Evolutionary conservation across 2,888 invertebrate species (phyloP).

Genomic region (Allacma fusca): DNA sequence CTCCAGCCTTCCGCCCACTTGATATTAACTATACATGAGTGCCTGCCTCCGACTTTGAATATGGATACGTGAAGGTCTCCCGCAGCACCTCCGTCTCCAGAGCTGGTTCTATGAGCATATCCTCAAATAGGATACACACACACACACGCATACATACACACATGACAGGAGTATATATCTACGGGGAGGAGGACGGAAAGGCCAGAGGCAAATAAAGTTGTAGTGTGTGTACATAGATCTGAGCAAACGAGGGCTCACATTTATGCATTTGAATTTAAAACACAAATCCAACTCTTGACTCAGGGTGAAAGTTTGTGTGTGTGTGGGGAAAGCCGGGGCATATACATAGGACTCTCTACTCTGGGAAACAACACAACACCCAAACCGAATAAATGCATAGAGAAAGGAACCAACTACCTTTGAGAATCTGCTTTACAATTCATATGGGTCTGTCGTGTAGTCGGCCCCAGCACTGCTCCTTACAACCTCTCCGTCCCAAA

Average conservation of each 20-base stretch:
- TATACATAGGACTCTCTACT: too few species aligned
- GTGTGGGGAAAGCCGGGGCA: too few species aligned
- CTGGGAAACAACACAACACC: too few species aligned
- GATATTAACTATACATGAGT: conserved; percentile 2
- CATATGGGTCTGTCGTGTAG: background rate
- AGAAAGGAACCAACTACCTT: background rate
- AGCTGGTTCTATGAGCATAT: too few species aligned
- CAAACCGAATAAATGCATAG: background rate
- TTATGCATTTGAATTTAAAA: conserved; percentile 11
- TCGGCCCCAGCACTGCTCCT: too few species aligned
- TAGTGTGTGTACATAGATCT: background rate
- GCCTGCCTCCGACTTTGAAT: background rate
- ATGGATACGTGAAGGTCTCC: background rate
- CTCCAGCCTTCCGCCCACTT: background rate
- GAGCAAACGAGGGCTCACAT: conserved; percentile 5
- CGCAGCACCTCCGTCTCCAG: background rate
- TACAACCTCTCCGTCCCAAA: too few species aligned
- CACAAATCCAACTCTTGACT: conserved; percentile 16
- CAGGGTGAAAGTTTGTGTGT: background rate
- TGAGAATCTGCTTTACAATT: background rate
- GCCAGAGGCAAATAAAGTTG: background rate
- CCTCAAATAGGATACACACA: too few species aligned
- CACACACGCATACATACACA: background rate
- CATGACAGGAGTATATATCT: background rate
- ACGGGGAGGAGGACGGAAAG: background rate